Conservation (phyloP, 2,797 vertebrate genomes). For the Myripristis jacobus region DNA sequence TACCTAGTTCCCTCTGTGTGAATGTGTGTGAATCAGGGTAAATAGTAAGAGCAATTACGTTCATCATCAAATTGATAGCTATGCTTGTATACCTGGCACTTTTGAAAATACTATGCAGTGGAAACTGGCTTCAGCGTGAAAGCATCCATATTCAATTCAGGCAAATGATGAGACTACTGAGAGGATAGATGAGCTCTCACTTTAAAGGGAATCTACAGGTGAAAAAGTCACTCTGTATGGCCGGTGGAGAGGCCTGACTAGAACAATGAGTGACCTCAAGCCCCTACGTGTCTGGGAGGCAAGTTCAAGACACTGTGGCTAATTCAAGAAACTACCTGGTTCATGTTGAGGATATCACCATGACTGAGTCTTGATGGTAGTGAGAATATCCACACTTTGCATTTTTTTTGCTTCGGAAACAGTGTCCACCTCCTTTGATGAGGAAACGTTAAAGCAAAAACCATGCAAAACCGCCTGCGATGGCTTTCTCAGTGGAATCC, state of each 20-base stretch:
- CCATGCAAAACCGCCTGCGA: conserved; percentile 39
- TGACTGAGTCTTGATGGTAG: conserved; percentile 75
- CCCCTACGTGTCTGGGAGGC: conserved; percentile 58
- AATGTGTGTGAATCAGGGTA: background rate
- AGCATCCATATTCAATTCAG: conserved; percentile 1
- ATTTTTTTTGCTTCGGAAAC: conserved; percentile 70
- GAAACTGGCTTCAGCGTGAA: conserved; percentile 4
- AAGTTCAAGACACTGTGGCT: conserved; percentile 57
- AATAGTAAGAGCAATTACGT: no score
- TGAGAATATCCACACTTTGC: conserved; percentile 74
- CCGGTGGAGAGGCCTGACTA: conserved; percentile 67
- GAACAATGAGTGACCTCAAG: conserved; percentile 71
- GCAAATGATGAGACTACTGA: conserved; percentile 13
- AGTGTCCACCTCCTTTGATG: conserved; percentile 51
- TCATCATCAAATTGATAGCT: no score
- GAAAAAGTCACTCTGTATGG: conserved; percentile 49
- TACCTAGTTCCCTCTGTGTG: no score
- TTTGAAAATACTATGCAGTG: background rate
- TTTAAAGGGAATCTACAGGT: conserved; percentile 32
- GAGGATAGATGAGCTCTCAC: conserved; percentile 26
- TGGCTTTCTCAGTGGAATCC: conserved; percentile 42
- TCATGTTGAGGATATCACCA: conserved; percentile 77
- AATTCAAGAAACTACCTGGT: conserved; percentile 68
- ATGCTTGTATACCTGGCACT: no score
- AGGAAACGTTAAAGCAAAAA: conserved; percentile 27